Evolutionary conservation across 2,113 vertebrate genomes (phyloP).

Genomic region (Paracanthobrama guichenoti): DNA sequence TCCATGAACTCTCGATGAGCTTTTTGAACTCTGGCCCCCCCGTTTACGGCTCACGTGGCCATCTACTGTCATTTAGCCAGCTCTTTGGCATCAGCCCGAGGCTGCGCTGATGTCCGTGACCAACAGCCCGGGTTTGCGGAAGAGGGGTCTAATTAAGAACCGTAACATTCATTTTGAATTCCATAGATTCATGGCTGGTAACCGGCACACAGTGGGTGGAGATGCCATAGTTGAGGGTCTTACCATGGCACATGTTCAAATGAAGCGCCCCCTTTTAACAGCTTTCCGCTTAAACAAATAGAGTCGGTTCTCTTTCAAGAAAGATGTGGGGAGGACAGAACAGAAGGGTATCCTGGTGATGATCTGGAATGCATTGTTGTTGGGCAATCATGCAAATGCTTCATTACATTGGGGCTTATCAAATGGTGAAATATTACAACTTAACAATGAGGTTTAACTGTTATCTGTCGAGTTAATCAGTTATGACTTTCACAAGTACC

Average conservation of each 20-base stretch:
- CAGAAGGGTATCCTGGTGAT: slow-evolving; percentile 27
- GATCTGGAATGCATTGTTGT: slow-evolving; percentile 46
- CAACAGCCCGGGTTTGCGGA: background rate
- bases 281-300: background rate
- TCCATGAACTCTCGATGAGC: slow-evolving; percentile 39
- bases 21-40: background rate
- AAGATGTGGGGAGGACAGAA: slow-evolving; percentile 6
- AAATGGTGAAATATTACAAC: slow-evolving; percentile 20
- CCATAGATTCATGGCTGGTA: background rate
- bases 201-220: background rate
- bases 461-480: slow-evolving; percentile 49
- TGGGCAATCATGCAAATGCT: slow-evolving; percentile 34
- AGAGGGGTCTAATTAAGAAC: background rate
- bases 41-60: background rate
- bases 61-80: background rate
- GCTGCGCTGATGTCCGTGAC: background rate
- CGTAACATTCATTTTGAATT: background rate
- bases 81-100: background rate
- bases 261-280: background rate
- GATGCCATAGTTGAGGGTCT: background rate
- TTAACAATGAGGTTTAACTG: slow-evolving; percentile 44
- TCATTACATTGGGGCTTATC: slow-evolving; percentile 41
- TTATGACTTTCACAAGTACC: slow-evolving; percentile 24
- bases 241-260: slow-evolving; percentile 27
- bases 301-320: slow-evolving; percentile 39